Conservation (phyloP, 2,113 vertebrate species). For the Todiramphus saurophagus region DNA sequence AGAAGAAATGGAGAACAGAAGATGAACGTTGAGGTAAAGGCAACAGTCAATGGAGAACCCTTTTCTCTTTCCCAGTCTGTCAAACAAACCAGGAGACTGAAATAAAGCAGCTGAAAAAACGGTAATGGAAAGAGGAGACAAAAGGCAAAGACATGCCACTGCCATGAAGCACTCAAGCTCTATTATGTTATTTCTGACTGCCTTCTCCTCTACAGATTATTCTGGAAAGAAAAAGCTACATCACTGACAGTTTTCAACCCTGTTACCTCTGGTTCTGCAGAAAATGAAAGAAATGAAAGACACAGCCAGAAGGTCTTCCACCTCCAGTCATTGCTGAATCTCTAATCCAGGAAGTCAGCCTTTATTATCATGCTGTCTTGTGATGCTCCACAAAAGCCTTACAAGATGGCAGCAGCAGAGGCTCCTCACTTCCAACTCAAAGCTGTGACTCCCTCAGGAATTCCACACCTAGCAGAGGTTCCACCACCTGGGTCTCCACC, state of each 20-base stretch:
- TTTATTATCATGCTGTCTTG: not conserved
- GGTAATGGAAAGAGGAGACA: not conserved
- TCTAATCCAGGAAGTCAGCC: not conserved
- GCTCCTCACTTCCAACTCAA: not conserved
- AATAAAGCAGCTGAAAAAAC: not conserved
- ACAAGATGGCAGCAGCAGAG: not conserved
- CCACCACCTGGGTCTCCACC: not conserved
- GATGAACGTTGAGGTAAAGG: not conserved
- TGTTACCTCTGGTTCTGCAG: not conserved
- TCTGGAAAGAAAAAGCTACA: not conserved
- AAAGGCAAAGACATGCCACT: not conserved
- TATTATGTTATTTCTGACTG: not conserved
- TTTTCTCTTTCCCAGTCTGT: not conserved
- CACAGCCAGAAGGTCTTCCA: not conserved
- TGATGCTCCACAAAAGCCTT: fast-evolving
- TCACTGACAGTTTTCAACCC: not conserved
- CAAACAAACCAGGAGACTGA: not conserved
- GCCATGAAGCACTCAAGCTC: not conserved
- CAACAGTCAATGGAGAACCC: not conserved
- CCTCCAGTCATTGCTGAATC: not conserved
- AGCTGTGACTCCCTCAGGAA: not conserved
- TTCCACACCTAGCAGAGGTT: not conserved
- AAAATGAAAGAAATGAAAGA: not conserved
- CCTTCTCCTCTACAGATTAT: not conserved
- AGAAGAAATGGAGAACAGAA: not conserved